Evolutionary conservation across 1,140 invertebrate species (phyloP).

Genomic region (Meteorus sp.): DNA sequence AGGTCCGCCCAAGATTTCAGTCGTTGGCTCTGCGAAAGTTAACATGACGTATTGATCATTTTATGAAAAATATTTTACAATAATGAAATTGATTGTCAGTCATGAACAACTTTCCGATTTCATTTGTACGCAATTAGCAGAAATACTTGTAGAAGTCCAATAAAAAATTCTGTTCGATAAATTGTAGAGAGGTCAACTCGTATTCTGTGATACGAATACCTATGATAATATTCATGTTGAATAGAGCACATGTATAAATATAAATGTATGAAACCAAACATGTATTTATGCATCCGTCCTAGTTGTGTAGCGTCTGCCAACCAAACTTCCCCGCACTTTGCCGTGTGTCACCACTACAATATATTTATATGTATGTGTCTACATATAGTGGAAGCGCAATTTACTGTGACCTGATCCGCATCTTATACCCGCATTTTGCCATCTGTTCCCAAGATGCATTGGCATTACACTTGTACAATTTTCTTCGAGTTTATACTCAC

Average conservation of each 20-base stretch:
- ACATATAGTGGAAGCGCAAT: background rate
- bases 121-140: background rate
- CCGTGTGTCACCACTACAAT: background rate
- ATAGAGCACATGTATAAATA: too few relatives aligned
- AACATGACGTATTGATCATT: too few relatives aligned
- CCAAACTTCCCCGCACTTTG: background rate
- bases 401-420: background rate
- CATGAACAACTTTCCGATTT: constrained; percentile 10
- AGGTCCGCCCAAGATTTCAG: constrained; percentile 85
- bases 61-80: constrained; percentile 6
- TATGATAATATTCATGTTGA: too few relatives aligned
- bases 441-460: constrained; percentile 14
- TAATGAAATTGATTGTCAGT: constrained; percentile 15
- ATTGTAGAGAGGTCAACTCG: too few relatives aligned
- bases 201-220: too few relatives aligned
- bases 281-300: too few relatives aligned
- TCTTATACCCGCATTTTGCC: constrained; percentile 13
- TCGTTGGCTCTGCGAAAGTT: constrained; percentile 78
- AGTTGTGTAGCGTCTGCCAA: background rate
- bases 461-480: constrained; percentile 11
- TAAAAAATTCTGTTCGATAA: too few relatives aligned
- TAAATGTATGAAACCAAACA: too few relatives aligned
- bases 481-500: background rate
- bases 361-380: background rate
- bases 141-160: background rate